Conservation (phyloP, 2,797 vertebrate species). For the Tenualosa thibaudeaui region DNA sequence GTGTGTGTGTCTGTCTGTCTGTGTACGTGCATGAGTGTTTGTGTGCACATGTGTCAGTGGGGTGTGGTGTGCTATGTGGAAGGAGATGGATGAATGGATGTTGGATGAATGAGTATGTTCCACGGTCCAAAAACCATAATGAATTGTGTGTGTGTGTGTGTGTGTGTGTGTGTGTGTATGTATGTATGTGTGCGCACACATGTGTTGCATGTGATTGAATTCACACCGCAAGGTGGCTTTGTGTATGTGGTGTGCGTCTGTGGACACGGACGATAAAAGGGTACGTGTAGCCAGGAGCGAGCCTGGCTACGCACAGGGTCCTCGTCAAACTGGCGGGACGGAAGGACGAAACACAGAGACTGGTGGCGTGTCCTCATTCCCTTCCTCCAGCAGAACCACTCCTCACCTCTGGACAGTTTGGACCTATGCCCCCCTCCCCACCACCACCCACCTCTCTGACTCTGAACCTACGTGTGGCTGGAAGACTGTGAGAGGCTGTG, state of each 20-base stretch:
- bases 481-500: slow-evolving; percentile 19
- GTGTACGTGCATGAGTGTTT: slow-evolving; percentile 32
- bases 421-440: too few relatives aligned
- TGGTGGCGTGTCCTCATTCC: neutral
- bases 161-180: slow-evolving; percentile 50
- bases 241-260: slow-evolving; percentile 6
- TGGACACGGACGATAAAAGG: slow-evolving; percentile 6
- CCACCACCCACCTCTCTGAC: neutral
- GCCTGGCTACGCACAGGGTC: neutral
- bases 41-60: slow-evolving; percentile 35
- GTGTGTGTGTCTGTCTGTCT: slow-evolving; percentile 37
- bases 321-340: neutral
- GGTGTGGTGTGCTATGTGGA: slow-evolving; percentile 27
- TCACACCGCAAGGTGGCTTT: slow-evolving; percentile 56
- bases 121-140: slow-evolving; percentile 51
- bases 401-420: neutral
- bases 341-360: neutral
- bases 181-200: slow-evolving; percentile 57
- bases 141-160: slow-evolving; percentile 68
- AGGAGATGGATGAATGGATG: slow-evolving; percentile 50
- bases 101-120: slow-evolving; percentile 46
- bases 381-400: slow-evolving; percentile 4
- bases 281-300: neutral
- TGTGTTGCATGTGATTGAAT: slow-evolving; percentile 40
- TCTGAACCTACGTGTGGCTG: slow-evolving; percentile 36